These are phyloP conservation scores for Leptocoma aspasia DNA, from an alignment of 2,113 vertebrate genomes.

Conservation along the genomic window DNA sequence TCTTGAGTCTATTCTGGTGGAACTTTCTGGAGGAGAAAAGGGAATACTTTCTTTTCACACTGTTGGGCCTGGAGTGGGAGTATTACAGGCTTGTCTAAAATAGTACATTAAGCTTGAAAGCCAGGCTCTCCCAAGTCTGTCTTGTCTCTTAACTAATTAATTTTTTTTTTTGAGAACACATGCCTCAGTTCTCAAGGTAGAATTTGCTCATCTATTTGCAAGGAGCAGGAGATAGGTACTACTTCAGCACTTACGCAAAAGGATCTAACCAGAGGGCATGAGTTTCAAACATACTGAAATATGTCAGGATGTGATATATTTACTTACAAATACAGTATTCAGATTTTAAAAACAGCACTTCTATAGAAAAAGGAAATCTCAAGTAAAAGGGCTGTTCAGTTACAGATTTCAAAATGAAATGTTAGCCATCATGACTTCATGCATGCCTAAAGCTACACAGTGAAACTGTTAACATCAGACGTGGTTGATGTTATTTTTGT, in stretches of 20 bases:
- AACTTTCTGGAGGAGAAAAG: background rate
- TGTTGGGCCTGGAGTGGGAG: background rate
- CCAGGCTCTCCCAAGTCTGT: background rate
- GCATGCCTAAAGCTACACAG: background rate
- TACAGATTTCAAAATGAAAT: background rate
- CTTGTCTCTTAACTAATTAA: background rate
- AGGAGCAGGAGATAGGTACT: background rate
- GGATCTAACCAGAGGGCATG: background rate
- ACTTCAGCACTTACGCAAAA: background rate
- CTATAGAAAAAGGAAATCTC: background rate
- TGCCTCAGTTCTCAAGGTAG: background rate
- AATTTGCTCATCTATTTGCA: background rate
- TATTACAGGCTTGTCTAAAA: background rate
- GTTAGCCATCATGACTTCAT: background rate
- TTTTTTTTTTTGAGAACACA: background rate
- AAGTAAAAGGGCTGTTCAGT: background rate
- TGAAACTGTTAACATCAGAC: background rate
- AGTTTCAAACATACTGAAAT: background rate
- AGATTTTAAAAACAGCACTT: background rate
- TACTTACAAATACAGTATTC: background rate
- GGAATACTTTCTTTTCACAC: background rate
- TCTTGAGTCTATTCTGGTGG: background rate
- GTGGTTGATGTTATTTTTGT: slow-evolving; percentile 6
- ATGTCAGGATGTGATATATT: background rate
- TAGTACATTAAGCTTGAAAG: background rate